Conservation (phyloP, 2,888 invertebrate species). For the Aquatica leii region DNA sequence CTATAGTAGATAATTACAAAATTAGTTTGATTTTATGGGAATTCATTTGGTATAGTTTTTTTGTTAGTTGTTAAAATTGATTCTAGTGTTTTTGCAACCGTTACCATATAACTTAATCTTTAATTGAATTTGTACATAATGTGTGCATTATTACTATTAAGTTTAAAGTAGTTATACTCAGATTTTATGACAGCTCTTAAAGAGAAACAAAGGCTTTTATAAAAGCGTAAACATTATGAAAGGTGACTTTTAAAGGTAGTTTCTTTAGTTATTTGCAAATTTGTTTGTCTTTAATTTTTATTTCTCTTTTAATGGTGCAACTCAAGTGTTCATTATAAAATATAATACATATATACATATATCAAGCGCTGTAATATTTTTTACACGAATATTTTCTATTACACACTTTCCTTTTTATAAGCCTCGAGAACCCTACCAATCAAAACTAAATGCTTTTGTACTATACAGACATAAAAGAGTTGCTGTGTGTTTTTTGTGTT, state of each 20-base stretch:
- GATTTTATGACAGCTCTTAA: slow-evolving; percentile 9
- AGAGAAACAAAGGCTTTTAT: slow-evolving; percentile 4
- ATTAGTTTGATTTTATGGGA: slow-evolving; percentile 29
- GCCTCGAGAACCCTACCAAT: too few species aligned
- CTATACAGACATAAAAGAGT: background rate
- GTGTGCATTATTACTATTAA: slow-evolving; percentile 17
- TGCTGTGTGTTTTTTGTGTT: slow-evolving; percentile 5
- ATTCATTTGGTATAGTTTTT: slow-evolving; percentile 16
- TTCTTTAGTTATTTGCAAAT: slow-evolving; percentile 5
- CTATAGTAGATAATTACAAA: slow-evolving; percentile 29
- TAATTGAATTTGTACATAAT: slow-evolving; percentile 24
- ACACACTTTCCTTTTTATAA: slow-evolving; percentile 14
- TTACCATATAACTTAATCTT: slow-evolving; percentile 25
- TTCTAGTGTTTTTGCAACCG: slow-evolving; percentile 31
- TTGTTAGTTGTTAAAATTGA: slow-evolving; percentile 30
- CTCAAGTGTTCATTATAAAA: slow-evolving; percentile 41
- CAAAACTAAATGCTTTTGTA: background rate
- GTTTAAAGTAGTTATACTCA: slow-evolving; percentile 2
- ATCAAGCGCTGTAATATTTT: slow-evolving; percentile 35
- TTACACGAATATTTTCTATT: slow-evolving; percentile 13
- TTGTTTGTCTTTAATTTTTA: background rate
- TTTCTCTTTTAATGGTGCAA: slow-evolving; percentile 28
- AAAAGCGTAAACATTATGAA: slow-evolving; percentile 8
- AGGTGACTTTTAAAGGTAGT: background rate
- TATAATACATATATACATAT: too few species aligned